Percentiles rank a stretch among this genome's conserved stretches.
These are phyloP conservation scores for Panurus biarmicus DNA, from an alignment of 2,113 vertebrate genomes.

Conservation along the genomic window DNA sequence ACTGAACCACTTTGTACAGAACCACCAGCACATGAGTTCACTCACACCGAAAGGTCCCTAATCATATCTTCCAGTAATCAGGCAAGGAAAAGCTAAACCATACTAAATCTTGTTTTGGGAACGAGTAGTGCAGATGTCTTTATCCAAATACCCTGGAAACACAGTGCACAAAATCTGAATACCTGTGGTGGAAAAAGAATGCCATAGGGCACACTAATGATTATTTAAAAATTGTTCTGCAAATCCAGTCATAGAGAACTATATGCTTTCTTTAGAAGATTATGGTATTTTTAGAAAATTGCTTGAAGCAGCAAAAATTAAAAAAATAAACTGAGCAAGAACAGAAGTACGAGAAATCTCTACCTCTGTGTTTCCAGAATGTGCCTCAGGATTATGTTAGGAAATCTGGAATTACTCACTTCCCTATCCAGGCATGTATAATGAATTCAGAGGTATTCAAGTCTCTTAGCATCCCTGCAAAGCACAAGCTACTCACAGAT, in stretches of 20 bases:
- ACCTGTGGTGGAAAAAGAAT: not conserved
- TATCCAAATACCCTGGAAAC: not conserved
- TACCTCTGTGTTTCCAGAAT: not conserved
- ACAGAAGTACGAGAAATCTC: not conserved
- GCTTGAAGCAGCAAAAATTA: not conserved
- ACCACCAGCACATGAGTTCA: not conserved
- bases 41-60: not conserved
- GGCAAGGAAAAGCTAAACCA: not conserved
- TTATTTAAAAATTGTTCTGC: not conserved
- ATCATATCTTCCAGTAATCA: not conserved
- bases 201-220: not conserved
- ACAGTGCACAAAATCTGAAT: not conserved
- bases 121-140: not conserved
- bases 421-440: not conserved
- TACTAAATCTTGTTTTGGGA: not conserved
- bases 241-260: not conserved
- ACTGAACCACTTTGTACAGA: not conserved
- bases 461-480: not conserved
- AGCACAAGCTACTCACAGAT: not conserved
- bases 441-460: not conserved
- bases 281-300: not conserved
- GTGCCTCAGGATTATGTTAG: not conserved
- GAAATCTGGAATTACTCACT: not conserved
- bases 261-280: not conserved
- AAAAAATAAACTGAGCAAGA: not conserved